These are phyloP conservation scores for Chorisops tibialis DNA, from an alignment of 2,888 invertebrate genomes.

Conservation along the genomic window DNA sequence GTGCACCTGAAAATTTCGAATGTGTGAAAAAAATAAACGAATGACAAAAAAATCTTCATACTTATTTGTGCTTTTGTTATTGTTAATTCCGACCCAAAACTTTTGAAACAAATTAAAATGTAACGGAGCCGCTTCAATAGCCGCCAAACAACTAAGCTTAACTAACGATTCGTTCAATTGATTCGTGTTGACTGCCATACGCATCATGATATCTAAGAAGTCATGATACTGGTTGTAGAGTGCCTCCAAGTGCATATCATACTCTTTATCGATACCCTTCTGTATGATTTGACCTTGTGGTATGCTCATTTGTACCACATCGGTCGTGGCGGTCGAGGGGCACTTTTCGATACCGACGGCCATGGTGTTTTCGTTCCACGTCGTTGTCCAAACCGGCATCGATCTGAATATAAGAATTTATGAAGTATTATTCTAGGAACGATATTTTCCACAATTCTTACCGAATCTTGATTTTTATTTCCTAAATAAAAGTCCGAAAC, in stretches of 20 bases:
- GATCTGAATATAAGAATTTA: slow-evolving; percentile 45
- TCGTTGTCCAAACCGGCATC: slow-evolving; percentile 54
- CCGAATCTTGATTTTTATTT: slow-evolving; percentile 69
- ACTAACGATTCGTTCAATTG: slow-evolving; percentile 83
- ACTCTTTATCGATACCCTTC: slow-evolving; percentile 71
- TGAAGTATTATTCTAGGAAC: slow-evolving; percentile 9
- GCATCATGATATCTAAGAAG: slow-evolving; percentile 78
- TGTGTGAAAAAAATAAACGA: background rate
- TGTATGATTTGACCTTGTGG: slow-evolving; percentile 66
- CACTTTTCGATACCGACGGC: slow-evolving; percentile 59
- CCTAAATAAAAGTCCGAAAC: slow-evolving; percentile 92
- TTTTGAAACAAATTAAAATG: slow-evolving; percentile 87
- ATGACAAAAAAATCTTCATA: slow-evolving; percentile 35
- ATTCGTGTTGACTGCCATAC: slow-evolving; percentile 84
- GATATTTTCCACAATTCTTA: slow-evolving; percentile 41
- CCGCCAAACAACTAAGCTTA: slow-evolving; percentile 82
- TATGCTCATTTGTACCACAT: slow-evolving; percentile 84
- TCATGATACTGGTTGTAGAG: slow-evolving; percentile 87
- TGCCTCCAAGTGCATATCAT: slow-evolving; percentile 69
- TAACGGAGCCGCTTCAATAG: slow-evolving; percentile 84
- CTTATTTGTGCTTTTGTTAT: slow-evolving; percentile 53
- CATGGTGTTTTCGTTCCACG: slow-evolving; percentile 59
- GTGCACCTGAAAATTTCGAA: slow-evolving; percentile 62
- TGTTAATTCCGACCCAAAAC: slow-evolving; percentile 86
- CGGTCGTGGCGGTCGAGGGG: slow-evolving; percentile 68